A percentile compares a stretch with the other conserved stretches of the same genome.
Conservation (phyloP, 2,113 vertebrate genomes). For the Heliornis fulica region DNA sequence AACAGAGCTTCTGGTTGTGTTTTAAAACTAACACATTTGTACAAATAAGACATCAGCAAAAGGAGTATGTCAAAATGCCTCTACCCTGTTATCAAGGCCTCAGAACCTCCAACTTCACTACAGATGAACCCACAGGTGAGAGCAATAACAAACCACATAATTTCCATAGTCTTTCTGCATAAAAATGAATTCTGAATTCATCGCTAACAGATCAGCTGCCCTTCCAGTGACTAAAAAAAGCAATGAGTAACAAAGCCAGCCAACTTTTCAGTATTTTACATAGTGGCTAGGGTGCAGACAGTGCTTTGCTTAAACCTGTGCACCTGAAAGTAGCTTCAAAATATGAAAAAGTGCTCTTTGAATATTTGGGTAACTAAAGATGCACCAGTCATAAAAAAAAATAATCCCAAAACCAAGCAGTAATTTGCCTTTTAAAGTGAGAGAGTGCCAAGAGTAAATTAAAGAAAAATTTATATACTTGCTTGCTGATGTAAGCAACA, state of each 20-base stretch:
- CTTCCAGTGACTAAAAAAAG: background rate
- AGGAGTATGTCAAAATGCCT: accelerated
- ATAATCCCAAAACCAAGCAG: background rate
- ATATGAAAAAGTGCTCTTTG: background rate
- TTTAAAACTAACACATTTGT: background rate
- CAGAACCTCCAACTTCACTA: background rate
- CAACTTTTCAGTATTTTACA: background rate
- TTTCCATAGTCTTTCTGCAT: background rate
- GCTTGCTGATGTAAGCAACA: background rate
- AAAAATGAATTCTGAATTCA: conserved; percentile 6
- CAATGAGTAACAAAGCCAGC: background rate
- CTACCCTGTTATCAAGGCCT: background rate
- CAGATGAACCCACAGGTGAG: background rate
- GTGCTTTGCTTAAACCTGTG: background rate
- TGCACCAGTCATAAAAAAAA: background rate
- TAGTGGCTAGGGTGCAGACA: background rate
- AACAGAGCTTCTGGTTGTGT: background rate
- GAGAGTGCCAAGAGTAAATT: background rate
- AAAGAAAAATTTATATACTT: background rate
- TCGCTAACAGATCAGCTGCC: background rate
- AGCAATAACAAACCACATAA: background rate
- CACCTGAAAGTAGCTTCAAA: background rate
- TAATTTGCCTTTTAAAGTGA: background rate
- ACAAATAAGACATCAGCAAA: background rate
- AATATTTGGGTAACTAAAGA: background rate